Conservation (phyloP, 2,113 vertebrate genomes). For the Nansenia antarctica region DNA sequence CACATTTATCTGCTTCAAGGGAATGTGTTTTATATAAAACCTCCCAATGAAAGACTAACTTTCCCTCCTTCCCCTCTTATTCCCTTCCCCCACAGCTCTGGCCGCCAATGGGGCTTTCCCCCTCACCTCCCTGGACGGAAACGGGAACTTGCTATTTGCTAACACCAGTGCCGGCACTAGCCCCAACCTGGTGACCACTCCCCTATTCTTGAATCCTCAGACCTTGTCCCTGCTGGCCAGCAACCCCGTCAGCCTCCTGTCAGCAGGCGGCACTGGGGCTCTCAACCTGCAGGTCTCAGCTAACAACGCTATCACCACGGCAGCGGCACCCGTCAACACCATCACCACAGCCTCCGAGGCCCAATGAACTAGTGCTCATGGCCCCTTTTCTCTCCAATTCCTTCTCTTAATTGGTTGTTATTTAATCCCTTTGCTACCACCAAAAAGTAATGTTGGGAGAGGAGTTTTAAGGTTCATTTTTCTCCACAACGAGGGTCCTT, state of each 20-base stretch:
- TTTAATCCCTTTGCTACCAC: slow-evolving; percentile 59
- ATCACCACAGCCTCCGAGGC: slow-evolving; percentile 90
- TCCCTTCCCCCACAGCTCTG: slow-evolving; percentile 74
- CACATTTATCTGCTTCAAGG: too few relatives aligned
- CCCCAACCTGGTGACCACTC: slow-evolving; percentile 88
- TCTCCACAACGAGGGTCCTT: not conserved
- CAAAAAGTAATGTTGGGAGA: slow-evolving; percentile 44
- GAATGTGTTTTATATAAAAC: too few relatives aligned
- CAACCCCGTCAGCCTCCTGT: slow-evolving; percentile 90
- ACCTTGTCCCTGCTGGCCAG: slow-evolving; percentile 92
- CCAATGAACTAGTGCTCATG: slow-evolving; percentile 73
- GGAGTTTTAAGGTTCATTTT: not conserved
- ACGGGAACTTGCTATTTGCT: slow-evolving; percentile 89
- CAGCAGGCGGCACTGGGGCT: slow-evolving; percentile 79
- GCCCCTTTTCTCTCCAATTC: not conserved
- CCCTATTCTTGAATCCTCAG: slow-evolving; percentile 90
- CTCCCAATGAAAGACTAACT: not conserved
- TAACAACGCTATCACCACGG: slow-evolving; percentile 84
- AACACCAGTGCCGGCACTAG: slow-evolving; percentile 80
- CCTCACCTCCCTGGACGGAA: slow-evolving; percentile 88
- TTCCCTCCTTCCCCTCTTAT: not conserved
- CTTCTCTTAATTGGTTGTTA: slow-evolving; percentile 22
- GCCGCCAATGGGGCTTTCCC: slow-evolving; percentile 88
- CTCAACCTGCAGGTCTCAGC: slow-evolving; percentile 83
- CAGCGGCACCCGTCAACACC: slow-evolving; percentile 61